Evolutionary conservation across 2,113 vertebrate species (phyloP).

Genomic region (Oriolus oriolus): DNA sequence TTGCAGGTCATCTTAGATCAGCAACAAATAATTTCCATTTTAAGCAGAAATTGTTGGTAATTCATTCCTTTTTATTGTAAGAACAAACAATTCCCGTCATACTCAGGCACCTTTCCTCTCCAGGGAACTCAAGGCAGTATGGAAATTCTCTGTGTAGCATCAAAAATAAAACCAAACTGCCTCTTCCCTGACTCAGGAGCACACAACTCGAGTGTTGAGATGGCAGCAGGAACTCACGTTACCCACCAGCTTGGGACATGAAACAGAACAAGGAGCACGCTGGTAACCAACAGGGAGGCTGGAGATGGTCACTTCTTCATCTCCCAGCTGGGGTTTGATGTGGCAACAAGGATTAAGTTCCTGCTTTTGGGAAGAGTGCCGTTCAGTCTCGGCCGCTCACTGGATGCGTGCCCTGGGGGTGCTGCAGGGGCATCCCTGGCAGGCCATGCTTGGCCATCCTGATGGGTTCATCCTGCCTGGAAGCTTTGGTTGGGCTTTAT

Average conservation of each 20-base stretch:
- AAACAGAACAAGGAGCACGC: rapidly evolving
- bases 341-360: not conserved
- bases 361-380: not conserved
- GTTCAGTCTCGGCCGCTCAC: rapidly evolving
- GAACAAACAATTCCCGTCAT: not conserved
- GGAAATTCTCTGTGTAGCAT: not conserved
- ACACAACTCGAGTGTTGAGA: not conserved
- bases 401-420: rapidly evolving
- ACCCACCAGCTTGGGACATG: rapidly evolving
- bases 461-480: rapidly evolving
- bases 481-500: not conserved
- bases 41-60: not conserved
- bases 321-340: not conserved
- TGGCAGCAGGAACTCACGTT: not conserved
- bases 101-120: not conserved
- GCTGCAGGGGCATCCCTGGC: rapidly evolving
- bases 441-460: not conserved
- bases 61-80: not conserved
- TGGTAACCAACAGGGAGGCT: not conserved
- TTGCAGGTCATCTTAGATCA: not conserved
- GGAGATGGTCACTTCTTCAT: not conserved
- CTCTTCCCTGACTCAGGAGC: not conserved
- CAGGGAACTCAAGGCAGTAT: not conserved
- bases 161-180: not conserved
- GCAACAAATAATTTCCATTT: not conserved